Base-by-base conservation (phyloP, 2,888 invertebrate genomes). In the Calliphora vomitoria region DNA sequence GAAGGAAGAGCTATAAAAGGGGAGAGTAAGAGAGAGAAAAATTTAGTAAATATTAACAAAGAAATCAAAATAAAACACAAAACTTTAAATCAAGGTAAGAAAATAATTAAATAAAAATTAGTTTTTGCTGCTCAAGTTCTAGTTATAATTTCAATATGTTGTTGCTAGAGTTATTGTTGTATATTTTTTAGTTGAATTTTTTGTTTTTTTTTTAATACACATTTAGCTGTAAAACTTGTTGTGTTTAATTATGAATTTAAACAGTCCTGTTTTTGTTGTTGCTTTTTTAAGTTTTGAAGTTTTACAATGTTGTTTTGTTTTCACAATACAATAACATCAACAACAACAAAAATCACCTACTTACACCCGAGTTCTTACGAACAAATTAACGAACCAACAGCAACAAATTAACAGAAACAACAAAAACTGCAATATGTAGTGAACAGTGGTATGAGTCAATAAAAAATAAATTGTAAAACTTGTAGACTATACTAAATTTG, bases 221-320 rank as follows among this genome's bases (percentile, higher is more conserved):
- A 53, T 72, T 47, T 47, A 15, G 80, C 62, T 31, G 75, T 64
- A 68, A 85, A 81, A 81, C 80, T 75, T 75, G 85, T 81, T 76
- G 55, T 41, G 50, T 60, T 79, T 50, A 11, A 68, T 13, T 31
- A 11, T 35, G 41, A 60, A 53, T 58, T 35, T 35, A 35, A 44
- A 44, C 44, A 44, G 11, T 44, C 11, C 13, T 11, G 13, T 84
- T 66, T 20, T 64, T 25, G 25, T 25, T 25, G 25, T 25, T 25
- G 25, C 25, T 25, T 35, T 31, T 41, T 68, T 76, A 20, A 6
- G 18, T 47, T 69, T 62, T 18, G 50, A 31, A 58, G 62, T 71
- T 68, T 62, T 50, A 69, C 60, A 69, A 71, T 79, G n/a, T 78
- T 62, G 25, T 31, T 47, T 41, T 60, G 8, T 64, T 55, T 68